Base-by-base conservation (phyloP, 2,888 invertebrate genomes). In the Aspidapion aeneum region DNA sequence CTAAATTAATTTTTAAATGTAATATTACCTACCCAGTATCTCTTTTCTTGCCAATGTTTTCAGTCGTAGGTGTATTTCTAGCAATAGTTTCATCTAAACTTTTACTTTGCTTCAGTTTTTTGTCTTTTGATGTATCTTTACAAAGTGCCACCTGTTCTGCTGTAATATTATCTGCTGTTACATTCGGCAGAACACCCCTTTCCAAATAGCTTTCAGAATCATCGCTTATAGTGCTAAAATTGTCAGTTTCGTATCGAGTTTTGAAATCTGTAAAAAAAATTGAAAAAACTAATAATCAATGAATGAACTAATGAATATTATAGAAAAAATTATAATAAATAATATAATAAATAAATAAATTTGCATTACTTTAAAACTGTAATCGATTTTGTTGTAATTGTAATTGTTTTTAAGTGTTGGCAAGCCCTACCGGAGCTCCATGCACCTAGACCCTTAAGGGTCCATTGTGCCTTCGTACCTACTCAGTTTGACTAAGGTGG, bases 201-300 rank as follows among this genome's bases (percentile, higher is more conserved):
- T 80, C 80, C 35, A 79, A 69, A 67, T 80, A 80, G 63, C 79
- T 77, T 60, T 79, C 79, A 0, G 78, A 78, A 68, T 79, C 79
- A 7, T 76, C 76, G 57, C 77, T 77, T 1, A 75, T 73, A 58
- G 70, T 72, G 55, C 78, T 75, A 55, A 75, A 71, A 68, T 78
- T 76, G 52, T 69, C 76, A 73, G 65, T 77, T 70, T 71, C 81
- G 79, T 64, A 78, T 66, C 35, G 35, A 12, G 12, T 35, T 35
- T 35, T 35, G 12, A 67, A 2, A 54, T 56, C 21, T 67, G 60
- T 18, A 58, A 59, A 16, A 35, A n/a, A n/a, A n/a, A n/a, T n/a
- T n/a, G n/a, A n/a, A n/a, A n/a, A n/a, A n/a, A n/a, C n/a, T n/a
- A n/a, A 21, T 18, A 5, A 59, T 52, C 52, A 59, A 49, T 18